These are phyloP conservation scores for Larimichthys crocea DNA, from an alignment of 2,113 vertebrate species.

Conservation along the genomic window DNA sequence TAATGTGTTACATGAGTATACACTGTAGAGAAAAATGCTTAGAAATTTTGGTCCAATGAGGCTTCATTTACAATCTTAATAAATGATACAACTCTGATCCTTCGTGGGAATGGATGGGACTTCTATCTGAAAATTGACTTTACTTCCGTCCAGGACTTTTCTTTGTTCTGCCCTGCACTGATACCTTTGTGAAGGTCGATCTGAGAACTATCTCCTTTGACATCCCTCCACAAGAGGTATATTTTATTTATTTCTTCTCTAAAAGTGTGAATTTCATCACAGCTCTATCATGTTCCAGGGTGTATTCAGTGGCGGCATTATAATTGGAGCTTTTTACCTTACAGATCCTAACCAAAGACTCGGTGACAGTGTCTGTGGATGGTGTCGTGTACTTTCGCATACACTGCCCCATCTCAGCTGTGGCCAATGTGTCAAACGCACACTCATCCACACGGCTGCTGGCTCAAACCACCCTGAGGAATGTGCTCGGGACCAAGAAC, in stretches of 20 bases:
- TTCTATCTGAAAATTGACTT: background rate
- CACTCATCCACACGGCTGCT: slow-evolving; percentile 86
- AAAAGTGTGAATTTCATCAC: background rate
- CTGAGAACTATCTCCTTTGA: slow-evolving; percentile 95
- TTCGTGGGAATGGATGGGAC: too few species aligned
- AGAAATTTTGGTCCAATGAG: background rate
- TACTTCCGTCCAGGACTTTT: slow-evolving; percentile 87
- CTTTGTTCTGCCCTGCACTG: slow-evolving; percentile 93
- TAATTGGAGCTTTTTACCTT: background rate
- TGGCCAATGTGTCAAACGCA: slow-evolving; percentile 86
- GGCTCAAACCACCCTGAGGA: slow-evolving; percentile 90
- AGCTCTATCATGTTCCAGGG: background rate
- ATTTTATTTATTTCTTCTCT: background rate
- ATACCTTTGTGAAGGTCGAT: slow-evolving; percentile 93
- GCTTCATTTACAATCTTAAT: too few species aligned
- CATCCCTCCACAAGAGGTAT: slow-evolving; percentile 95
- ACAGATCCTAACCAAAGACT: slow-evolving; percentile 90
- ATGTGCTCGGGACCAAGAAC: slow-evolving; percentile 89
- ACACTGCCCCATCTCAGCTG: slow-evolving; percentile 85
- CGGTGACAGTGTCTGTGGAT: slow-evolving; percentile 89
- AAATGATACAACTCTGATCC: too few species aligned
- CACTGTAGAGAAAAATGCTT: background rate
- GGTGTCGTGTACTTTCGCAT: slow-evolving; percentile 90
- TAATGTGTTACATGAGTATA: background rate
- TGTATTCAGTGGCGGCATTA: background rate